phyloP scores from a whole-genome alignment of 1,140 invertebrate genomes.

The Glomeris maerens region DNA sequence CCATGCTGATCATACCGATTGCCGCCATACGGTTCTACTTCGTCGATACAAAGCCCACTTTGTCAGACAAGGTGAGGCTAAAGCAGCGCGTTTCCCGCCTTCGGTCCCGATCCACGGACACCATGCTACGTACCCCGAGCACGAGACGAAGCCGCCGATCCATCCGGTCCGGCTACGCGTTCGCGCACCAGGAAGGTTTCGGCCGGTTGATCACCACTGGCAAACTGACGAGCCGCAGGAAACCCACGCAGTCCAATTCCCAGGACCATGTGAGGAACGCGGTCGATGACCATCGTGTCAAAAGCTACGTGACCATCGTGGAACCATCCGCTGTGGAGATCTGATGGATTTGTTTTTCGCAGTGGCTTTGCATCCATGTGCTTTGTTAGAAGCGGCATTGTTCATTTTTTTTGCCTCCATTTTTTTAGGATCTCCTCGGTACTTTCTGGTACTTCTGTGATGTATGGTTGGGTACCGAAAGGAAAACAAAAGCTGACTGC shows the following conservation, averaged over 20 bases:
- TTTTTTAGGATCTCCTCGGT: no score
- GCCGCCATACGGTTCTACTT: conserved; percentile 88
- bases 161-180: conserved; percentile 92
- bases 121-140: conserved; percentile 66
- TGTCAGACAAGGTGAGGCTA: conserved; percentile 78
- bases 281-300: not conserved
- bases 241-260: not conserved
- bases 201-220: conserved; percentile 94
- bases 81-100: conserved; percentile 47
- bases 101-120: conserved; percentile 52
- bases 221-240: conserved; percentile 67
- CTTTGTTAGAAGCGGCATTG: no score
- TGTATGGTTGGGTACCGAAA: no score
- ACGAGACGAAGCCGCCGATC: conserved; percentile 71
- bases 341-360: no score
- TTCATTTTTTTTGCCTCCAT: no score
- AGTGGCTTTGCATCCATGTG: no score
- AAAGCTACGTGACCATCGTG: not conserved
- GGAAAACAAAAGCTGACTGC: no score
- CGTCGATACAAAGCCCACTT: conserved; percentile 70
- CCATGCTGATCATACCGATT: conserved; percentile 76
- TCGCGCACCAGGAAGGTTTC: conserved; percentile 94
- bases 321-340: conserved; percentile 1
- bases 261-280: no score
- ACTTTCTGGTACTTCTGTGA: no score